Base-by-base conservation (phyloP, 2,888 invertebrate species). In the Drosophila niveifrons region DNA sequence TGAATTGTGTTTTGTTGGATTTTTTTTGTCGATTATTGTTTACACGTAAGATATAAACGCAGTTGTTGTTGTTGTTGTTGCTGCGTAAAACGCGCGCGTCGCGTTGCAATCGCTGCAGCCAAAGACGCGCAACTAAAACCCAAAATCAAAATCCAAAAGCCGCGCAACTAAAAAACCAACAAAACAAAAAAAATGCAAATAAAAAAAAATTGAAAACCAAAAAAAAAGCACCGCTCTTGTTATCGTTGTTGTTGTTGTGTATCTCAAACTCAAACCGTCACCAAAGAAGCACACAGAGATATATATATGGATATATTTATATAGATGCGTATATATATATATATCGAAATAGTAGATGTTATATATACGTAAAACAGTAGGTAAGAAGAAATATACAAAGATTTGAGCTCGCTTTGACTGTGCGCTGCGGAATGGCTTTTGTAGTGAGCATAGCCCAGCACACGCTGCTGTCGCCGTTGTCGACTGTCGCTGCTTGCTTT, bases 401-500 rank as follows among this genome's bases (percentile, higher is more conserved):
- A 28, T 66, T 80, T 80, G 80, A 70, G 73, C 70, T 76, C 67
- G 74, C 75, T 55, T 74, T 66, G 75, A 70, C 79, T 71, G 76
- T 81, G 69, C 78, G 74, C 74, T 69, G 43, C 72, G 83, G 58
- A 61, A 72, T 78, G 78, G 79, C 75, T 81, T 78, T 78, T 75
- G 72, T 81, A 61, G 68, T 75, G 71, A 78, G 79, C 76, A 77
- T 71, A 66, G 75, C 64, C 75, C 66, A 77, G 75, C 76, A 59
- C 81, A 77, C 77, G 79, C 72, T 82, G 73, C 84, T 82, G 80
- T 81, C 79, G 85, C 82, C 66, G 72, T 81, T 82, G 72, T 81
- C 85, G 72, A 82, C 81, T 82, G 85, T 66, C 70, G 65, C 66
- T 58, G 78, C 59, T 80, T 77, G 70, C 62, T 65, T 82, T 72